Percentiles rank a stretch among this genome's conserved stretches.
Evolutionary conservation across 2,113 vertebrate genomes (phyloP).

Genomic region (Oryzias curvinotus): DNA sequence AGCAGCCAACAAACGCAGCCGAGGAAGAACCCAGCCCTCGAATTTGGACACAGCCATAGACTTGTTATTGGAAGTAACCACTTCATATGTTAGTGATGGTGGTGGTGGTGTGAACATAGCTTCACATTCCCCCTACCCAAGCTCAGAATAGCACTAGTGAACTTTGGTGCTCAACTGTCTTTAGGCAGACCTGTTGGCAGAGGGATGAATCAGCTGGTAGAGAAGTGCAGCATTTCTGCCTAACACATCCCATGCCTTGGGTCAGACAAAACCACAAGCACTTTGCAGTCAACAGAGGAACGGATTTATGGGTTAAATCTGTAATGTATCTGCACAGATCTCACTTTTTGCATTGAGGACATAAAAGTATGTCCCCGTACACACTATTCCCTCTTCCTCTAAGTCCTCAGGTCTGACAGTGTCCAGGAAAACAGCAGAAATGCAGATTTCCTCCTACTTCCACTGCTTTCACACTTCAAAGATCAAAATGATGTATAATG

Average conservation of each 20-base stretch:
- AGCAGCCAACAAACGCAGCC: no score
- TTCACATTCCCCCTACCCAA: slow-evolving; percentile 1
- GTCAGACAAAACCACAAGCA: slow-evolving; percentile 36
- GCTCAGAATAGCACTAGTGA: slow-evolving; percentile 41
- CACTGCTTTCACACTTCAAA: slow-evolving; percentile 27
- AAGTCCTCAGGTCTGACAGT: slow-evolving; percentile 9
- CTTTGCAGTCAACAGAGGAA: slow-evolving; percentile 1
- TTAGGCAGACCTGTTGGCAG: slow-evolving; percentile 48
- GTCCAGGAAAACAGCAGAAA: slow-evolving; percentile 12
- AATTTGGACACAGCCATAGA: no score
- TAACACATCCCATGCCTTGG: slow-evolving; percentile 26
- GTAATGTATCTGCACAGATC: slow-evolving; percentile 28
- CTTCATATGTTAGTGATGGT: no score
- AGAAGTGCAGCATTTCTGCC: slow-evolving; percentile 71
- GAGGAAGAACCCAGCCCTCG: no score
- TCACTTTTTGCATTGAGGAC: slow-evolving; percentile 16
- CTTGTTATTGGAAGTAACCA: no score
- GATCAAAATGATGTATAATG: slow-evolving; percentile 46
- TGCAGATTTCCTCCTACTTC: slow-evolving; percentile 44
- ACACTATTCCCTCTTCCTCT: slow-evolving; percentile 5
- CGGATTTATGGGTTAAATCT: slow-evolving; percentile 13
- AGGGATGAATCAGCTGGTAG: slow-evolving; percentile 53
- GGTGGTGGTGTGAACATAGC: no score
- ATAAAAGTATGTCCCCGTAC: slow-evolving; percentile 17
- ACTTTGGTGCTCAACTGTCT: slow-evolving; percentile 54